These are phyloP conservation scores for Drosophila pachea DNA, from an alignment of 1,140 invertebrate species.

Conservation along the genomic window DNA sequence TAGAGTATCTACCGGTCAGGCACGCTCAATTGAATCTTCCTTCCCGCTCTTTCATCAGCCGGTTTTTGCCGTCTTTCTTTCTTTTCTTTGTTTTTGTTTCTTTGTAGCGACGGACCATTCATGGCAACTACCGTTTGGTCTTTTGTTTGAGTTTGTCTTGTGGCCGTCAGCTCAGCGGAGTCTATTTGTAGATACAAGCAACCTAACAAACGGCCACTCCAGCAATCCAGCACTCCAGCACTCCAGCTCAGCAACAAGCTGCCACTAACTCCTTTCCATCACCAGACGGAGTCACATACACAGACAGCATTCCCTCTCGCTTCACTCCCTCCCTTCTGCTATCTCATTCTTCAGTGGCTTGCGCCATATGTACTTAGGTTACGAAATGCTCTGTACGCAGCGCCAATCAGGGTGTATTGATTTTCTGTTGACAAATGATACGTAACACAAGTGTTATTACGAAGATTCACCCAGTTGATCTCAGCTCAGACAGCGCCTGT, in stretches of 20 bases:
- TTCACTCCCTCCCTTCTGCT: slow-evolving; percentile 1
- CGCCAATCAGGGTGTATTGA: background rate
- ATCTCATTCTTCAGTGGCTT: slow-evolving; percentile 12
- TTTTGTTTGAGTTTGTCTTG: slow-evolving; percentile 76
- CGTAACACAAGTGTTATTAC: too few relatives aligned
- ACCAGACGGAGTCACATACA: slow-evolving; percentile 3
- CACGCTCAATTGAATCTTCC: background rate
- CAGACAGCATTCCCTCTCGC: background rate
- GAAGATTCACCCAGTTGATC: too few relatives aligned
- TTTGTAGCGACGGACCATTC: slow-evolving; percentile 48
- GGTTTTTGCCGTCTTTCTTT: slow-evolving; percentile 18
- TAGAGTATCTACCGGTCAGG: too few relatives aligned
- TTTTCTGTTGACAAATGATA: too few relatives aligned
- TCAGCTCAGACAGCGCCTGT: too few relatives aligned
- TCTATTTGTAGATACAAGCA: slow-evolving; percentile 76
- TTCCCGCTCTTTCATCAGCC: slow-evolving; percentile 37
- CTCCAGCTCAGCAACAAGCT: slow-evolving; percentile 7
- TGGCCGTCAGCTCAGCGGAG: slow-evolving; percentile 59
- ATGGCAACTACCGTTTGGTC: slow-evolving; percentile 75
- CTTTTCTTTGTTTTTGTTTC: too few relatives aligned
- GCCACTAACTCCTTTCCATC: slow-evolving; percentile 22
- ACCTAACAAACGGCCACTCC: slow-evolving; percentile 54
- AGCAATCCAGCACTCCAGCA: slow-evolving; percentile 19
- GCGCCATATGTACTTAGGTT: slow-evolving; percentile 20
- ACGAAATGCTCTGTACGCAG: background rate